Evolutionary conservation across 2,113 vertebrate species (phyloP).

Genomic region (Poeciliopsis retropinna): DNA sequence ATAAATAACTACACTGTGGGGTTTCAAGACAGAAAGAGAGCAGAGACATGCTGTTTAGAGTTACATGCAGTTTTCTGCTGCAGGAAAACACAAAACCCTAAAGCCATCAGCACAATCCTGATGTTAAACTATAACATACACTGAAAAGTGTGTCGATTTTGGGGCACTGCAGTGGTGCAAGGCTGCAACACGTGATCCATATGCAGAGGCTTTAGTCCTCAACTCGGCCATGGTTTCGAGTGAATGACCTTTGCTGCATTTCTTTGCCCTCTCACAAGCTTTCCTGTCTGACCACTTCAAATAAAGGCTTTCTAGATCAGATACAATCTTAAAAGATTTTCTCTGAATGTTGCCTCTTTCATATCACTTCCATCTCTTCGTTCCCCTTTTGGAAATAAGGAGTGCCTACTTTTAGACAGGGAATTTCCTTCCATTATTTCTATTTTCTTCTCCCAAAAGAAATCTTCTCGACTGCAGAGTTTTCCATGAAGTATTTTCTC

Average conservation of each 20-base stretch:
- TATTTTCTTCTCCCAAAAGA: constrained; percentile 64
- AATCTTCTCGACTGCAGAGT: constrained; percentile 45
- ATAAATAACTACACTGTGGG: constrained; percentile 78
- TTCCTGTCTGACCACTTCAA: no score
- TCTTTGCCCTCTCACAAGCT: no score
- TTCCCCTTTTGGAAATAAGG: constrained; percentile 37
- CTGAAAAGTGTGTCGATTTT: constrained; percentile 38
- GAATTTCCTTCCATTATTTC: constrained; percentile 72
- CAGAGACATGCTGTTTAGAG: constrained; percentile 65
- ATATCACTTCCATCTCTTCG: constrained; percentile 43
- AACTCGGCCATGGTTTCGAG: no score
- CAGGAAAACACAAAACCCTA: constrained; percentile 36
- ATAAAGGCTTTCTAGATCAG: no score
- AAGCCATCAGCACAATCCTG: constrained; percentile 16
- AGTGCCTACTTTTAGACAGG: constrained; percentile 56
- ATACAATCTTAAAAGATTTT: no score
- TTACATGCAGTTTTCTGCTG: constrained; percentile 49
- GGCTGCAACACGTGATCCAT: no score
- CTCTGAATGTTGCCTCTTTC: constrained; percentile 43
- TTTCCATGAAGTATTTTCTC: constrained; percentile 60
- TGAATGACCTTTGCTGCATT: no score
- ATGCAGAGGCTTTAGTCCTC: no score
- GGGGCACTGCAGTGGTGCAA: no score
- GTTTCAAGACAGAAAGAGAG: constrained; percentile 76
- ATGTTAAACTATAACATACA: constrained; percentile 42